Percentiles rank a stretch among this genome's conserved stretches.
phyloP scores from a whole-genome alignment of 2,113 vertebrate species.

The Syrmaticus mikado region DNA sequence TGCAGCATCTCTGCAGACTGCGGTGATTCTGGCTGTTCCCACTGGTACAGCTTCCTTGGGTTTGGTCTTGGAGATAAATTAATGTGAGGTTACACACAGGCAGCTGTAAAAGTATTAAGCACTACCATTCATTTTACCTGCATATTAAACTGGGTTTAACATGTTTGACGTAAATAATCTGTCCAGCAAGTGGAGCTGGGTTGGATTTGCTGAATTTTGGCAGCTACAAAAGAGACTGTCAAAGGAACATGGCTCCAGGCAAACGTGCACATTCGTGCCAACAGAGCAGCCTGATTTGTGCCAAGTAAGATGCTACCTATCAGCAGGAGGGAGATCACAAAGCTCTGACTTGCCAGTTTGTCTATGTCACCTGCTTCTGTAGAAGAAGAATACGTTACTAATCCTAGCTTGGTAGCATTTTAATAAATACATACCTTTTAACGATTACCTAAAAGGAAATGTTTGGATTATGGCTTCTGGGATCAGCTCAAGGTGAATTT shows the following conservation, averaged over 20 bases:
- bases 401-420: background rate
- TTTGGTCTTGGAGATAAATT: background rate
- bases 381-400: background rate
- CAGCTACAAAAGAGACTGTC: background rate
- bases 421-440: background rate
- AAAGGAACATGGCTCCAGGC: background rate
- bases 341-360: background rate
- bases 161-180: fast-evolving
- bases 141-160: background rate
- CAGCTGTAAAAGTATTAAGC: background rate
- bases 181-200: background rate
- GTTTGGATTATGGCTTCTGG: background rate
- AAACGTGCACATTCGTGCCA: background rate
- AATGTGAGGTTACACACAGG: fast-evolving
- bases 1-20: background rate
- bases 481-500: background rate
- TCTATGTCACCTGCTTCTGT: background rate
- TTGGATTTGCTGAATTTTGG: background rate
- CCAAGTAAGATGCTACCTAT: fast-evolving
- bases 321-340: background rate
- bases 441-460: background rate
- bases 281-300: background rate
- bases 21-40: fast-evolving
- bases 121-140: background rate
- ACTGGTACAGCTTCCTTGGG: fast-evolving